Conservation (phyloP, 2,797 vertebrate genomes). For the Melopsittacus undulatus region DNA sequence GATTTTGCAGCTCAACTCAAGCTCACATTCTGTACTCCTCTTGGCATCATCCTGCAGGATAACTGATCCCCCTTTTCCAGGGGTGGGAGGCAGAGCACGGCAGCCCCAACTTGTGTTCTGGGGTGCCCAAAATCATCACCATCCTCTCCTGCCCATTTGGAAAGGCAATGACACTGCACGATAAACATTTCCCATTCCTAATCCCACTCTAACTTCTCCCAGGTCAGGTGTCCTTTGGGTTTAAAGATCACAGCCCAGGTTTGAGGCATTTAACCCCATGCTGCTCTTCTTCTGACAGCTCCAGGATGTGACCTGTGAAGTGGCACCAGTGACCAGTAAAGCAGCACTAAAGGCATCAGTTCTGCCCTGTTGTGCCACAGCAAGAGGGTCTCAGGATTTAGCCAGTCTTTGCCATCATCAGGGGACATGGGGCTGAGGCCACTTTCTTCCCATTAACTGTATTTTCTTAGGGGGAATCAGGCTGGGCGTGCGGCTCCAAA, state of each 20-base stretch:
- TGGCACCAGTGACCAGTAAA: background rate
- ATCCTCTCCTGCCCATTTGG: rapidly evolving
- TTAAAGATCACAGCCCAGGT: background rate
- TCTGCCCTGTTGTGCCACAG: background rate
- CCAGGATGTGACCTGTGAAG: background rate
- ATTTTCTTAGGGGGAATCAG: background rate
- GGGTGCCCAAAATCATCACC: background rate
- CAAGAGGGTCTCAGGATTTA: background rate
- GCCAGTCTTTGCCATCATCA: rapidly evolving
- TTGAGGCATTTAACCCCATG: rapidly evolving
- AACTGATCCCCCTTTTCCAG: background rate
- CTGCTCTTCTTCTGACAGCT: background rate
- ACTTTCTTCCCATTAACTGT: background rate
- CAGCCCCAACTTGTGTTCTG: background rate
- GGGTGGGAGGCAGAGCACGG: background rate
- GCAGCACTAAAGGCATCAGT: background rate
- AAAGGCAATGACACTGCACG: background rate
- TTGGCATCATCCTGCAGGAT: background rate
- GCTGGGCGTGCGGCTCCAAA: background rate
- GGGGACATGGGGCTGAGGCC: background rate
- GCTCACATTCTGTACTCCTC: background rate
- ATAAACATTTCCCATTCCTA: background rate
- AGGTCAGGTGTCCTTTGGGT: background rate
- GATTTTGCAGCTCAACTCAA: background rate
- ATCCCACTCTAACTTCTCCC: background rate